A percentile compares a stretch with the other conserved stretches of the same genome.
phyloP scores from a whole-genome alignment of 2,113 vertebrate species.

The Cryptomyrus ogoouensis region DNA sequence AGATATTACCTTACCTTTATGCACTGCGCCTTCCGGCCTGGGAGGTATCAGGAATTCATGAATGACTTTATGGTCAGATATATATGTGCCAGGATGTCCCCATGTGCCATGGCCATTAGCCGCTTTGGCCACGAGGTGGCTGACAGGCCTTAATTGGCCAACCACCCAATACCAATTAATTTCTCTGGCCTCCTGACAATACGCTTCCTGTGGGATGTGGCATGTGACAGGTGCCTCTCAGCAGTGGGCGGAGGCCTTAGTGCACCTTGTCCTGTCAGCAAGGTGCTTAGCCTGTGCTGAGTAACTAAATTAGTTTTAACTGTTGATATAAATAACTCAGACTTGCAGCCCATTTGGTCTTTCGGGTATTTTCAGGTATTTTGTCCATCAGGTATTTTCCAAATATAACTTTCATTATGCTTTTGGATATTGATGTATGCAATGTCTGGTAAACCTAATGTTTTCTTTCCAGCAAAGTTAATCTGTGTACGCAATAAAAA shows the following conservation, averaged over 20 bases:
- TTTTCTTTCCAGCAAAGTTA: background rate
- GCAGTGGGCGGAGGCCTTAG: background rate
- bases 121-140: background rate
- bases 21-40: background rate
- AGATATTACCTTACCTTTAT: constrained; percentile 5
- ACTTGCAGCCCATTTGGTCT: background rate
- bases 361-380: background rate
- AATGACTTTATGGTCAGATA: background rate
- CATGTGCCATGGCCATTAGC: background rate
- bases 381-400: background rate
- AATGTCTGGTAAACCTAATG: background rate
- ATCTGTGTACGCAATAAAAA: constrained; percentile 18
- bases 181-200: background rate
- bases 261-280: background rate
- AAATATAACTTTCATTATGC: background rate
- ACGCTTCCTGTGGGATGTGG: background rate
- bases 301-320: background rate
- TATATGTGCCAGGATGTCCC: background rate
- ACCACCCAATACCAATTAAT: background rate
- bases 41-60: constrained; percentile 9
- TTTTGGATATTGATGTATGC: background rate
- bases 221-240: background rate
- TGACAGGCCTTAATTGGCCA: background rate
- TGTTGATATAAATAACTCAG: background rate
- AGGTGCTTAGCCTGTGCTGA: background rate